Evolutionary conservation across 2,888 invertebrate genomes (phyloP).

Genomic region (Meiosimyza platycephala): DNA sequence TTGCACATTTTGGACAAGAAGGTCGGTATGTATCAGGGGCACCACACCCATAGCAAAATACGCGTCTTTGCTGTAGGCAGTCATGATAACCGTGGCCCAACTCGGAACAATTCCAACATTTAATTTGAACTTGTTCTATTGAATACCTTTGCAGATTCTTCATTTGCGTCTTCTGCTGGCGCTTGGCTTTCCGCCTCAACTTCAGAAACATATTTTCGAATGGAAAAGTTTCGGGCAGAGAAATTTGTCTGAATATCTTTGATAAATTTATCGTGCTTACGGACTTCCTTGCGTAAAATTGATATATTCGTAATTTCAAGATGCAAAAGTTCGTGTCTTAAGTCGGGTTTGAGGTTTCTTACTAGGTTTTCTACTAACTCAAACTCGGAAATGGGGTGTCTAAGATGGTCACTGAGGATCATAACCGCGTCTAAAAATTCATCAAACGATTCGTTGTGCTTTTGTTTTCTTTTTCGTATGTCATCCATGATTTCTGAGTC

Average conservation of each 20-base stretch:
- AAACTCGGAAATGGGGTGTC: background rate
- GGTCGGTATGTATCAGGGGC: too few relatives aligned
- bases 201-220: too few relatives aligned
- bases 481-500: constrained; percentile 18
- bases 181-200: background rate
- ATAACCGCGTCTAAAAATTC: constrained; percentile 15
- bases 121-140: too few relatives aligned
- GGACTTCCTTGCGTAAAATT: too few relatives aligned
- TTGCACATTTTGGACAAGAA: too few relatives aligned
- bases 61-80: constrained; percentile 3
- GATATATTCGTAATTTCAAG: too few relatives aligned
- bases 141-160: too few relatives aligned
- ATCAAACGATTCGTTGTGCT: constrained; percentile 14
- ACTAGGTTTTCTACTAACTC: constrained; percentile 13
- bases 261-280: too few relatives aligned
- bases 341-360: constrained; percentile 13
- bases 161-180: background rate
- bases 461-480: constrained; percentile 31
- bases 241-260: too few relatives aligned
- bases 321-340: background rate
- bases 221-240: too few relatives aligned
- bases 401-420: constrained; percentile 8
- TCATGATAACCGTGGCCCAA: constrained; percentile 33
- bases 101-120: constrained; percentile 35
- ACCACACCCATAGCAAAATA: too few relatives aligned